Percentiles rank a stretch among this genome's conserved stretches.
phyloP scores from a whole-genome alignment of 2,888 invertebrate genomes.

The Folsomia manolachei region DNA sequence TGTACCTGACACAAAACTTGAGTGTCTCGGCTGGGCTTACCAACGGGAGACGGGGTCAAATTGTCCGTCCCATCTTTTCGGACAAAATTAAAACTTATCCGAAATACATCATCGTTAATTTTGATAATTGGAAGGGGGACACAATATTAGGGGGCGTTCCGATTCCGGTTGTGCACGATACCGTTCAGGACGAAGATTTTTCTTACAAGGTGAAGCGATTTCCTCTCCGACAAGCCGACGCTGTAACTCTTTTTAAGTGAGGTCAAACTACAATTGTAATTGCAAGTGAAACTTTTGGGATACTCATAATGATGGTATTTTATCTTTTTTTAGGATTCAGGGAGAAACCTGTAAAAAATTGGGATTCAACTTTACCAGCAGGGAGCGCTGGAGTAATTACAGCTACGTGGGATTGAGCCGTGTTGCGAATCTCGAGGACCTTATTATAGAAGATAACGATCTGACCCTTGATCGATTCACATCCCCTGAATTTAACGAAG shows the following conservation, averaged over 20 bases:
- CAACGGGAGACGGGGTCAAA: neutral
- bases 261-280: neutral
- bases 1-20: neutral
- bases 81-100: neutral
- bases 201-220: neutral
- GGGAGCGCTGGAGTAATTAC: neutral
- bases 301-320: neutral
- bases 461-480: neutral
- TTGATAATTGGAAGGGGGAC: neutral
- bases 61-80: neutral
- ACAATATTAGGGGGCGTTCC: neutral
- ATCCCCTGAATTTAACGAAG: neutral
- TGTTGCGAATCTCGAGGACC: neutral
- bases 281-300: neutral
- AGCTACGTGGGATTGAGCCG: neutral
- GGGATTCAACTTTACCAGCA: neutral
- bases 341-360: neutral
- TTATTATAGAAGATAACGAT: neutral
- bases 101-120: neutral
- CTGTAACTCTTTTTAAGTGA: constrained; percentile 1
- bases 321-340: neutral
- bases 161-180: neutral
- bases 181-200: neutral
- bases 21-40: neutral
- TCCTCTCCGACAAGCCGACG: neutral